Percentiles rank a stretch among this genome's conserved stretches.
Conservation (phyloP, 1,140 invertebrate genomes). For the Caenorhabditis brenneri region DNA sequence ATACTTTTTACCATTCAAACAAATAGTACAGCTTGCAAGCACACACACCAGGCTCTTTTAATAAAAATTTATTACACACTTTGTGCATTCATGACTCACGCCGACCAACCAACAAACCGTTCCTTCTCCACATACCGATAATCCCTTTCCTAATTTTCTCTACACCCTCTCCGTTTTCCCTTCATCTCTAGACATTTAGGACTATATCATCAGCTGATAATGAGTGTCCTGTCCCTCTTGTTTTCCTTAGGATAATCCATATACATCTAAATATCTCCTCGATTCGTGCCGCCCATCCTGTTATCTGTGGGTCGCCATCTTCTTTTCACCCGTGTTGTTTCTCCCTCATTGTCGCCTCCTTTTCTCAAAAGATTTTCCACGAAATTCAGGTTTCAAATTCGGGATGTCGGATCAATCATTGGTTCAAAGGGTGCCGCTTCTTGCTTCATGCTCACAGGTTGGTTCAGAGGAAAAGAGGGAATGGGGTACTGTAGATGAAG, state of each 20-base stretch:
- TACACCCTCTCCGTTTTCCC: too few species aligned
- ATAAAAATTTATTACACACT: background rate
- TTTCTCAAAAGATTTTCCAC: background rate
- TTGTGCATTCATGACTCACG: background rate
- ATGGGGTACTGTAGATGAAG: too few species aligned
- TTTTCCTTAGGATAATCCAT: background rate
- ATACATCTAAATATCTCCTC: background rate
- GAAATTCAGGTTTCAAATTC: too few species aligned
- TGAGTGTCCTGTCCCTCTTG: background rate
- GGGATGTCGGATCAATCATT: conserved; percentile 30
- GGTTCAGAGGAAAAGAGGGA: too few species aligned
- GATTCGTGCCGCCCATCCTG: too few species aligned
- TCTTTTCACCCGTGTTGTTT: too few species aligned
- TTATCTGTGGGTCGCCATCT: too few species aligned
- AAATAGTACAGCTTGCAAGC: too few species aligned
- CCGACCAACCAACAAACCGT: background rate
- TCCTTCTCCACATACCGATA: background rate
- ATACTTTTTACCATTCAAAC: too few species aligned
- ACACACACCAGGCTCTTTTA: too few species aligned
- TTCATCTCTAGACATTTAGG: background rate
- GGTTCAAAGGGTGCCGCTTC: conserved; percentile 17
- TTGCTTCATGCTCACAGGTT: background rate
- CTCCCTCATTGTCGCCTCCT: too few species aligned
- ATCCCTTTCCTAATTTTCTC: too few species aligned
- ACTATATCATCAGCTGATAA: conserved; percentile 35